phyloP scores from a whole-genome alignment of 92 coral and sea anemone genomes.

The Meandrina meandrites region DNA sequence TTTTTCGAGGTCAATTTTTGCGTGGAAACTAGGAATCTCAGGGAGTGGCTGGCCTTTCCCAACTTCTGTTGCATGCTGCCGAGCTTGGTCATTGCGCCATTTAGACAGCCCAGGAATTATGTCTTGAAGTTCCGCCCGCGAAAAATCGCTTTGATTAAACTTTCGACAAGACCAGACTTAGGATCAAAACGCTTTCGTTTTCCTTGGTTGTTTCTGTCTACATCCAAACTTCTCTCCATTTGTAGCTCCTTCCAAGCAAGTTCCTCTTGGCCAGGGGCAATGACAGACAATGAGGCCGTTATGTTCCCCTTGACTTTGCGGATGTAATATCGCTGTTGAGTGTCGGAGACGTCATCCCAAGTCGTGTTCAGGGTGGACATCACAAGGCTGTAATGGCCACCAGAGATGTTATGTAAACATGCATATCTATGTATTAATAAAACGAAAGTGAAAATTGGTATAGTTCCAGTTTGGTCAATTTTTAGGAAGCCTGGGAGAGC shows the following conservation, averaged over 20 bases:
- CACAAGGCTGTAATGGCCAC: slow-evolving; percentile 50
- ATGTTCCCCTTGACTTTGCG: slow-evolving; percentile 54
- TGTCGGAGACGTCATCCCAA: slow-evolving; percentile 54
- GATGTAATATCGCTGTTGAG: slow-evolving; percentile 55
- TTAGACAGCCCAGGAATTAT: slow-evolving; percentile 50
- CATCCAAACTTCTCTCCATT: slow-evolving; percentile 29
- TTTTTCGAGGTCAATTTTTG: slow-evolving; percentile 32
- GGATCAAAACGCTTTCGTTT: slow-evolving; percentile 51
- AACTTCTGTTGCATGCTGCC: slow-evolving; percentile 45
- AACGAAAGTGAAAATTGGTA: too few relatives aligned
- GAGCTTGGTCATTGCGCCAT: slow-evolving; percentile 62
- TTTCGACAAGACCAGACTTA: slow-evolving; percentile 34
- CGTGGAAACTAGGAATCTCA: slow-evolving; percentile 14
- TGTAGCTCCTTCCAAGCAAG: slow-evolving; percentile 43
- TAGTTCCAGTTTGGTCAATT: too few relatives aligned
- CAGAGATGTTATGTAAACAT: slow-evolving; percentile 31
- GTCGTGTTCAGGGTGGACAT: slow-evolving; percentile 56
- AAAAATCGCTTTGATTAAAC: slow-evolving; percentile 60
- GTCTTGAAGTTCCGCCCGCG: slow-evolving; percentile 51
- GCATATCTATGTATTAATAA: too few relatives aligned
- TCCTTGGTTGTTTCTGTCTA: slow-evolving; percentile 31
- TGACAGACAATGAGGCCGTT: slow-evolving; percentile 44
- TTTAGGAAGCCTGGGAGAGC: too few relatives aligned
- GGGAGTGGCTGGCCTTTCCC: slow-evolving; percentile 45
- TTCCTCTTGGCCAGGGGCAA: slow-evolving; percentile 61